These are phyloP conservation scores for Carapus acus DNA, from an alignment of 2,797 vertebrate species.

Conservation along the genomic window DNA sequence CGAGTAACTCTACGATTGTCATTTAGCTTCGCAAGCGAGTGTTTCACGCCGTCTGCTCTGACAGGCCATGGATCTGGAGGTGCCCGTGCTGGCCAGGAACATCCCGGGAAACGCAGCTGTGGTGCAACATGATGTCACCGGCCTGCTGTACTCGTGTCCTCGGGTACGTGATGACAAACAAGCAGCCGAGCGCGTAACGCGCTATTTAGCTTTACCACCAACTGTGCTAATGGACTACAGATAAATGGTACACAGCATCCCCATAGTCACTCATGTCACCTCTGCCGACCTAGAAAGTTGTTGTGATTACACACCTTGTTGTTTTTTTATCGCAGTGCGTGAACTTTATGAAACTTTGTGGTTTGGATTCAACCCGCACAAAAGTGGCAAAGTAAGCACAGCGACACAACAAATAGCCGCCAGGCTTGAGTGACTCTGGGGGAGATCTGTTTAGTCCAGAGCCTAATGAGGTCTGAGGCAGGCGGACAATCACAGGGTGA, in stretches of 20 bases:
- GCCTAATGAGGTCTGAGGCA: conserved; percentile 37
- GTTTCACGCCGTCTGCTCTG: conserved; percentile 34
- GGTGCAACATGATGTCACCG: conserved; percentile 79
- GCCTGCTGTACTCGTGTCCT: conserved; percentile 80
- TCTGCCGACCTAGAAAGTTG: conserved; percentile 13
- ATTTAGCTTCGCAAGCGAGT: no score
- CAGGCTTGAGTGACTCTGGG: conserved; percentile 12
- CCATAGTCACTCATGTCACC: conserved; percentile 16
- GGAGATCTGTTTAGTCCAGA: conserved; percentile 23
- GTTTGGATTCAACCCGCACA: no score
- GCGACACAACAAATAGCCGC: conserved; percentile 41
- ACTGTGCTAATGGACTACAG: conserved; percentile 8
- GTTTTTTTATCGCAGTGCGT: no score
- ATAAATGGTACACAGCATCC: conserved; percentile 1
- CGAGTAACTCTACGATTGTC: background rate
- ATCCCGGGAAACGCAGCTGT: conserved; percentile 89
- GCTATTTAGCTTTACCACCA: conserved; percentile 18
- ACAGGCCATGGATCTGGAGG: conserved; percentile 89
- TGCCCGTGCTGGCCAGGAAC: conserved; percentile 87
- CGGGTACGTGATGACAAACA: conserved; percentile 51
- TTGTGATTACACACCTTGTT: conserved; percentile 6
- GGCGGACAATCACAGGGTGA: conserved; percentile 5
- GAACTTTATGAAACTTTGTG: background rate
- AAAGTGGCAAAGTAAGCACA: conserved; percentile 11
- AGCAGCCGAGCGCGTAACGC: conserved; percentile 22